Conservation (phyloP, 2,797 vertebrate species). For the Lagodon rhomboides region DNA sequence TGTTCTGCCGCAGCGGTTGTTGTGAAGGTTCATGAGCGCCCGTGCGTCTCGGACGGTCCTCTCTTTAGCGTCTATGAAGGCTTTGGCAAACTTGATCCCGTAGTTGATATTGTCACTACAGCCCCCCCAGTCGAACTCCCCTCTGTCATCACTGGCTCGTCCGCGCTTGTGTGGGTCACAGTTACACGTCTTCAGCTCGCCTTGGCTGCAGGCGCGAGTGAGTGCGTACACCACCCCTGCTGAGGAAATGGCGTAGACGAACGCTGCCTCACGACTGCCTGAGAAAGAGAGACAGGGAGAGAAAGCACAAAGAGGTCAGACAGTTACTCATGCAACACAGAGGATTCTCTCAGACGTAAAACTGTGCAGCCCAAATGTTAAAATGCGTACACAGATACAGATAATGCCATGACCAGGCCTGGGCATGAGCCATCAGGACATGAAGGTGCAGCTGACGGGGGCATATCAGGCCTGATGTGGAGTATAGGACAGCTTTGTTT, state of each 20-base stretch:
- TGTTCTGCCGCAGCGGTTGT: conserved; percentile 97
- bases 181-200: conserved; percentile 94
- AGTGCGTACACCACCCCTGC: conserved; percentile 97
- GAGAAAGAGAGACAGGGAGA: conserved; percentile 17
- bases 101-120: conserved; percentile 99
- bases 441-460: conserved; percentile 69
- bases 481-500: conserved; percentile 82
- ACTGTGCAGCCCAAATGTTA: conserved; percentile 26
- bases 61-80: conserved; percentile 97
- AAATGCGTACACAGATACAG: conserved; percentile 40
- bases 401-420: conserved; percentile 51
- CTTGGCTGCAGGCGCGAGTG: conserved; percentile 96
- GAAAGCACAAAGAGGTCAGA: conserved; percentile 32
- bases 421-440: conserved; percentile 56
- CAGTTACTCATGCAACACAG: conserved; percentile 8
- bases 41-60: conserved; percentile 94
- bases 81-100: conserved; percentile 95
- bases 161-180: conserved; percentile 96
- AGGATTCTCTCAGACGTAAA: conserved; percentile 15
- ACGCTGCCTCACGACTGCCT: conserved; percentile 98
- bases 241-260: conserved; percentile 98
- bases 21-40: conserved; percentile 98
- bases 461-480: conserved; percentile 70
- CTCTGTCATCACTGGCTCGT: conserved; percentile 88
- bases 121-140: conserved; percentile 98